Percentiles rank a stretch among this genome's conserved stretches.
phyloP scores from a whole-genome alignment of 2,113 vertebrate genomes.

The Ailuropoda melanoleuca region DNA sequence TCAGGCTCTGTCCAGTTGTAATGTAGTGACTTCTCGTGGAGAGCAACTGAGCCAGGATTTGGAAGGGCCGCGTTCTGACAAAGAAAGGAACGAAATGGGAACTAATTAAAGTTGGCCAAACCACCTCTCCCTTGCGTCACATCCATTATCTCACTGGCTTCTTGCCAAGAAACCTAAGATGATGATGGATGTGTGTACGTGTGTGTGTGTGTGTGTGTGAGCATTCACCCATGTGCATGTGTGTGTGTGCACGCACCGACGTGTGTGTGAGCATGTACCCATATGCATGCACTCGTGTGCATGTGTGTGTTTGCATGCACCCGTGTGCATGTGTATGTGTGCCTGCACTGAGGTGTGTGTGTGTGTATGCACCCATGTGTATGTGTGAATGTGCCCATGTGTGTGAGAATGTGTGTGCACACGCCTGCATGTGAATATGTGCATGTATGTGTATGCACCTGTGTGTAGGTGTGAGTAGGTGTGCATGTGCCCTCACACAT shows the following conservation, averaged over 20 bases:
- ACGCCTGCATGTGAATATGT: neutral
- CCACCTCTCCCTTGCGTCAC: neutral
- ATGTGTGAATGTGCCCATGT: neutral
- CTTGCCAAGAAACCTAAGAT: neutral
- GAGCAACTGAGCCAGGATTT: neutral
- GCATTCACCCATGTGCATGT: neutral
- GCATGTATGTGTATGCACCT: neutral
- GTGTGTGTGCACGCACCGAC: neutral
- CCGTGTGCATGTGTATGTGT: accelerated
- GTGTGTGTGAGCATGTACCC: no score
- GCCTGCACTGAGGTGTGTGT: neutral
- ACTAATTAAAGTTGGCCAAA: neutral
- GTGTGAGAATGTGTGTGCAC: no score
- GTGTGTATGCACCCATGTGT: neutral
- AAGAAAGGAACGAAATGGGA: conserved; percentile 30
- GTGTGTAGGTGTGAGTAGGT: neutral
- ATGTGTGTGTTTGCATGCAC: neutral
- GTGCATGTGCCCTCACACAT: accelerated
- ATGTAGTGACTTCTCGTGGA: neutral
- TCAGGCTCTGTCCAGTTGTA: neutral
- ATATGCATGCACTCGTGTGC: no score
- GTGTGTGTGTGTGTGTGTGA: no score
- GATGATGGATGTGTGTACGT: neutral
- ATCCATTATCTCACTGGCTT: neutral
- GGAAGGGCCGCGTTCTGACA: conserved; percentile 13